Conservation (phyloP, 2,888 invertebrate species). For the Cyclophora albipunctata region DNA sequence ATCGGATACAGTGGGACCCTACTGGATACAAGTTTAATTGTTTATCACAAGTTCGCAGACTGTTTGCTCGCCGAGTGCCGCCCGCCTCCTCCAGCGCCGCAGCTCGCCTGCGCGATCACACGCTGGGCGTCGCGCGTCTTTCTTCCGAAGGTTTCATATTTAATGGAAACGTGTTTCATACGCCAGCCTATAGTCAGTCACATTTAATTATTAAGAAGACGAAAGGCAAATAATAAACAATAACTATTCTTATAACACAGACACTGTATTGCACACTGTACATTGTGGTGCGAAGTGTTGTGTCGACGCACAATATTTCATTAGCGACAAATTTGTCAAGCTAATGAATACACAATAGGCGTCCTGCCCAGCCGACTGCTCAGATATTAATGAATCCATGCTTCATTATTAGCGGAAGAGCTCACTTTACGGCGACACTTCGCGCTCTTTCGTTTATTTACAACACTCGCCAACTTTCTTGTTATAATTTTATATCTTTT, state of each 20-base stretch:
- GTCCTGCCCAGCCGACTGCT: conserved; percentile 5
- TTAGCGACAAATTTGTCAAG: conserved; percentile 18
- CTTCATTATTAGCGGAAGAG: conserved; percentile 12
- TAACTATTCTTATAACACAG: too few relatives aligned
- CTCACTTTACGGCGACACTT: neutral
- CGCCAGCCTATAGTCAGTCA: too few relatives aligned
- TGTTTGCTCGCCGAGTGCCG: too few relatives aligned
- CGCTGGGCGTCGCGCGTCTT: neutral
- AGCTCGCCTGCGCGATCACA: too few relatives aligned
- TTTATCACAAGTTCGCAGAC: conserved; percentile 4
- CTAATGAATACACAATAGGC: conserved; percentile 24
- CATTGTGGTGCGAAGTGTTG: neutral
- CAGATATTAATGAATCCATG: conserved; percentile 18
- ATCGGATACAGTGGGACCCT: too few relatives aligned
- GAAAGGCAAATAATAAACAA: too few relatives aligned
- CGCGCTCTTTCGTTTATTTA: neutral
- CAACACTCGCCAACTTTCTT: too few relatives aligned
- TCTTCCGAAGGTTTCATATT: neutral
- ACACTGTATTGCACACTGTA: neutral
- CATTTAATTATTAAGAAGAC: too few relatives aligned
- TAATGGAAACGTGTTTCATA: too few relatives aligned
- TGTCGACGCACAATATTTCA: conserved; percentile 14
- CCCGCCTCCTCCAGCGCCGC: too few relatives aligned
- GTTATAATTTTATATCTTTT: too few relatives aligned
- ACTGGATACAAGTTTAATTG: conserved; percentile 4